Conservation (phyloP, 1,140 invertebrate species). For the Cydia strobilella region DNA sequence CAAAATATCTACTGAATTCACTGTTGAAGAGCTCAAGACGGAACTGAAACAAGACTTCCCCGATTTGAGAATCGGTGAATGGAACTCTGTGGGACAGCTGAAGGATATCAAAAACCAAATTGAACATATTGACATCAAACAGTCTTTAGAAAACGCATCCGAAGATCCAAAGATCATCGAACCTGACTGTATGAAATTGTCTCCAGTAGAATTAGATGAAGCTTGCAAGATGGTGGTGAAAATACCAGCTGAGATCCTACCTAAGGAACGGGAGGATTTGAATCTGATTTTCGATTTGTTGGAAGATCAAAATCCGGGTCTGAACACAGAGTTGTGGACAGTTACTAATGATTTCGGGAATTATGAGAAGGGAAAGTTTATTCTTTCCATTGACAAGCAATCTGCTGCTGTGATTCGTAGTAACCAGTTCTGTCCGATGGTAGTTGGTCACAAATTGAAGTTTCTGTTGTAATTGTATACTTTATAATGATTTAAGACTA, state of each 20-base stretch:
- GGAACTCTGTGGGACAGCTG: background rate
- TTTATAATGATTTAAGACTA: conserved; percentile 37
- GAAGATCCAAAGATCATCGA: conserved; percentile 39
- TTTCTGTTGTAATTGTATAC: conserved; percentile 50
- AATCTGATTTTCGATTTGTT: conserved; percentile 64
- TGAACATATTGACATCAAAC: background rate
- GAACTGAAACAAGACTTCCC: conserved; percentile 31
- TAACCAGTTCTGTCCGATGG: conserved; percentile 48
- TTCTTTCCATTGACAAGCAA: conserved; percentile 57
- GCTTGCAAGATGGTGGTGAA: conserved; percentile 53
- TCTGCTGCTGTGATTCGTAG: conserved; percentile 55
- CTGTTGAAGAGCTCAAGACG: conserved; percentile 17
- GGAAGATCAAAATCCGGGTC: conserved; percentile 65
- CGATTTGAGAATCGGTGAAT: conserved; percentile 31
- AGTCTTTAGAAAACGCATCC: background rate
- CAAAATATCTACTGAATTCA: conserved; percentile 11
- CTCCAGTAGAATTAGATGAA: conserved; percentile 36
- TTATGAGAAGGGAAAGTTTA: conserved; percentile 56
- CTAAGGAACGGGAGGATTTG: conserved; percentile 58
- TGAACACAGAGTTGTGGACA: conserved; percentile 67
- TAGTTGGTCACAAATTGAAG: conserved; percentile 59
- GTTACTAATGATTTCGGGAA: conserved; percentile 43
- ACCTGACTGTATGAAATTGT: conserved; percentile 6
- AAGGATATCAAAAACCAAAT: conserved; percentile 26
- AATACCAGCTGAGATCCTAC: conserved; percentile 56